Evolutionary conservation across 2,797 vertebrate species (phyloP).

Genomic region (Sebastes nivosus): DNA sequence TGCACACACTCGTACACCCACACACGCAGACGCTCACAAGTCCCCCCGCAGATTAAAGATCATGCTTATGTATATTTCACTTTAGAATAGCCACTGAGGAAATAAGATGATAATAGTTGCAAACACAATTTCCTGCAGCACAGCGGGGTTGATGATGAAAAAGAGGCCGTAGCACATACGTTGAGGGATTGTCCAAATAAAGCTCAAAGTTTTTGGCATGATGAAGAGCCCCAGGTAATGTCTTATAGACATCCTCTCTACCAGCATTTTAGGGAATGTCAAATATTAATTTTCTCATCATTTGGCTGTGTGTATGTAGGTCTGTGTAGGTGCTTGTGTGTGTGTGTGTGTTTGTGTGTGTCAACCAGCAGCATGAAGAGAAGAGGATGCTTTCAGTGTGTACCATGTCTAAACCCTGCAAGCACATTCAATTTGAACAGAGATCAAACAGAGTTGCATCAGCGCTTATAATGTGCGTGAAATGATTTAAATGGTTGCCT

Average conservation of each 20-base stretch:
- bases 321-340: not conserved
- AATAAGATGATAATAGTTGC: slow-evolving; percentile 51
- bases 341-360: slow-evolving; percentile 8
- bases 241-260: not conserved
- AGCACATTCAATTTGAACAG: slow-evolving; percentile 44
- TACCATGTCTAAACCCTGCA: slow-evolving; percentile 36
- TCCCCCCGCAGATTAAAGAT: slow-evolving; percentile 52
- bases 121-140: slow-evolving; percentile 51
- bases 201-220: not conserved
- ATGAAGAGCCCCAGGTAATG: not conserved
- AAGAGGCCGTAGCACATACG: not conserved
- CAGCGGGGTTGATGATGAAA: slow-evolving; percentile 30
- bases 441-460: slow-evolving; percentile 63
- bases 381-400: slow-evolving; percentile 15
- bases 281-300: not conserved
- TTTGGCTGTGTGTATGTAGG: not conserved
- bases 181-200: slow-evolving; percentile 11
- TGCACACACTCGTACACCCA: not conserved
- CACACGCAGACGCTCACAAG: slow-evolving; percentile 16
- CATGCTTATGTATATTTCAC: slow-evolving; percentile 57
- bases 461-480: slow-evolving; percentile 41
- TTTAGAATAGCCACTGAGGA: slow-evolving; percentile 58
- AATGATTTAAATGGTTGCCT: slow-evolving; percentile 45
- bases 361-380: not conserved
- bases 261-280: not conserved